These are phyloP conservation scores for Thecophora atra DNA, from an alignment of 2,888 invertebrate species.

Conservation along the genomic window DNA sequence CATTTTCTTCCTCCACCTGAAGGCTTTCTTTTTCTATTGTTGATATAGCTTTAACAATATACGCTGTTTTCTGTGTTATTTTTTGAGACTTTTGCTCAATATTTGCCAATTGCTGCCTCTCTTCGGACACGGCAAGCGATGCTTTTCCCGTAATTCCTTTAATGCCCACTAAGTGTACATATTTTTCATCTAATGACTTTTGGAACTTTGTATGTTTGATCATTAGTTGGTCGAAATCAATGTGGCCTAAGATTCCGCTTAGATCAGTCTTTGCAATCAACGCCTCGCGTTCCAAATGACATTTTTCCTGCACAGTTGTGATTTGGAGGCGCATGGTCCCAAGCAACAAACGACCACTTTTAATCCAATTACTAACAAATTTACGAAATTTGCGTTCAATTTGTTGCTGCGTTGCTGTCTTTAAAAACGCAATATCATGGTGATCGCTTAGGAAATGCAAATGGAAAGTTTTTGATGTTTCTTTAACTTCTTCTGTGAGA, in stretches of 20 bases:
- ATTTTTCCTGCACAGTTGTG: conserved; percentile 66
- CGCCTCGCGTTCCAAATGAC: conserved; percentile 62
- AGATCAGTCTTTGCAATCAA: conserved; percentile 67
- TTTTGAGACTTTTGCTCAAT: conserved; percentile 63
- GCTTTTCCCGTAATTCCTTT: conserved; percentile 69
- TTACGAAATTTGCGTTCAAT: conserved; percentile 61
- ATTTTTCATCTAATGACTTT: conserved; percentile 68
- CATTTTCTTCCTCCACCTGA: conserved; percentile 61
- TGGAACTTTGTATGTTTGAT: conserved; percentile 68
- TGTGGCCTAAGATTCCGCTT: conserved; percentile 68
- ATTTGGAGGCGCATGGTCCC: conserved; percentile 69
- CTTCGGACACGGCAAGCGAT: conserved; percentile 67
- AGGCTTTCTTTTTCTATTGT: conserved; percentile 64
- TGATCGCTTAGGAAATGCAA: conserved; percentile 56
- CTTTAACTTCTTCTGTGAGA: conserved; percentile 66
- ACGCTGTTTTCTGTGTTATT: conserved; percentile 63
- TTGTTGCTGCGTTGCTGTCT: conserved; percentile 57
- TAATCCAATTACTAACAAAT: conserved; percentile 70
- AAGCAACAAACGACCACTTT: conserved; percentile 66
- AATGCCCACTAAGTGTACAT: conserved; percentile 67
- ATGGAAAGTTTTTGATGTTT: conserved; percentile 66
- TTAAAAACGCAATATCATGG: conserved; percentile 53
- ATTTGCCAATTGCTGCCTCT: conserved; percentile 65
- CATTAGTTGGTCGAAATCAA: conserved; percentile 70
- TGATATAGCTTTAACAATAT: conserved; percentile 63